Conservation (phyloP, 2,113 vertebrate genomes). For the Bujurquina vittata region DNA sequence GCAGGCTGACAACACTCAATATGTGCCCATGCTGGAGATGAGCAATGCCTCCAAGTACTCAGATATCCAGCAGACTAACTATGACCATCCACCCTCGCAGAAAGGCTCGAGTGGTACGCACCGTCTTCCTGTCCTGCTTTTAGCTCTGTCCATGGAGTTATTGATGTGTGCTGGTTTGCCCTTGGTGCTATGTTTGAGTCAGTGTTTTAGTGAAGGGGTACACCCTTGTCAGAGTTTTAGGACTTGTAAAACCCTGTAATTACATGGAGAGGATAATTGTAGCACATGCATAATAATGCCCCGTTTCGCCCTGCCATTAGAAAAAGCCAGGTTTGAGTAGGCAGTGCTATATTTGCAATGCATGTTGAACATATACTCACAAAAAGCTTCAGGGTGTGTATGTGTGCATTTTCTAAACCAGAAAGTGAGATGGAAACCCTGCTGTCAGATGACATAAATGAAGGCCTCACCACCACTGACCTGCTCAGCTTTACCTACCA, state of each 20-base stretch:
- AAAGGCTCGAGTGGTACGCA: constrained; percentile 85
- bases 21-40: constrained; percentile 97
- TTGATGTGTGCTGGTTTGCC: constrained; percentile 47
- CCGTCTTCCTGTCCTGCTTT: constrained; percentile 9
- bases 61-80: constrained; percentile 88
- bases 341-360: constrained; percentile 68
- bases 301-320: constrained; percentile 72
- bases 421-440: constrained; percentile 89
- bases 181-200: constrained; percentile 57
- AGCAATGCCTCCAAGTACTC: constrained; percentile 91
- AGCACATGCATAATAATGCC: constrained; percentile 72
- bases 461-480: constrained; percentile 91
- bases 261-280: constrained; percentile 78
- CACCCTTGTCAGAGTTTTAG: constrained; percentile 74
- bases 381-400: constrained; percentile 32
- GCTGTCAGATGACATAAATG: constrained; percentile 86
- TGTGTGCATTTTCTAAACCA: constrained; percentile 63
- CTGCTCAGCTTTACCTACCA: constrained; percentile 98
- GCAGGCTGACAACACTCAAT: constrained; percentile 93
- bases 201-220: constrained; percentile 62
- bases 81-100: constrained; percentile 93
- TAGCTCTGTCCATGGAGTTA: constrained; percentile 15
- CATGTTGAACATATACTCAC: constrained; percentile 7
- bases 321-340: constrained; percentile 59
- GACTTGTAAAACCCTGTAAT: constrained; percentile 73